These are phyloP conservation scores for Schizaphis graminum DNA, from an alignment of 2,888 invertebrate species.

Conservation along the genomic window DNA sequence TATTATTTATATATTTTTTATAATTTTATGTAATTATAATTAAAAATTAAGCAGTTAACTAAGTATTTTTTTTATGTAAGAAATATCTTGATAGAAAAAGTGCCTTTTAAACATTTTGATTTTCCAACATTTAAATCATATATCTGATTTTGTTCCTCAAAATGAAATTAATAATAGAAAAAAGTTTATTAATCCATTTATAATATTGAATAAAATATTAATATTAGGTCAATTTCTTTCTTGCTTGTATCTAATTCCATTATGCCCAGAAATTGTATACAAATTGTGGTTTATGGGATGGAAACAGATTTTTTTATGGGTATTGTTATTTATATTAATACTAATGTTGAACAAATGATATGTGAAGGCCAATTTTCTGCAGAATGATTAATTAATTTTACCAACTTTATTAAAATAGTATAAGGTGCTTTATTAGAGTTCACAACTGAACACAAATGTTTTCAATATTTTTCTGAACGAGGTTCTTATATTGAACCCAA, in stretches of 20 bases:
- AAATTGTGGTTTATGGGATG: neutral
- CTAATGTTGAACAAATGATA: neutral
- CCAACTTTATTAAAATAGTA: neutral
- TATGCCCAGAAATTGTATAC: neutral
- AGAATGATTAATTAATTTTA: neutral
- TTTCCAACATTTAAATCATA: neutral
- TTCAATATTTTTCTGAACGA: neutral
- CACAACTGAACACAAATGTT: neutral
- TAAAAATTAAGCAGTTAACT: neutral
- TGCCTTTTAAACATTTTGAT: neutral
- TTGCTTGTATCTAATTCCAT: neutral
- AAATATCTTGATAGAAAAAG: neutral
- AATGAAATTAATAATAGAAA: neutral
- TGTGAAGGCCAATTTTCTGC: neutral
- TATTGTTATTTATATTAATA: neutral
- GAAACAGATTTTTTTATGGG: neutral
- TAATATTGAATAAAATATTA: neutral
- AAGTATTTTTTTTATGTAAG: neutral
- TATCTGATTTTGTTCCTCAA: neutral
- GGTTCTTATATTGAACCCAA: neutral
- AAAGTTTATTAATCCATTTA: neutral
- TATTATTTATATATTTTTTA: too few species aligned
- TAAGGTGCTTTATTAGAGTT: neutral
- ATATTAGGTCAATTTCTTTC: neutral
- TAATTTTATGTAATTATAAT: neutral